These are phyloP conservation scores for Archilochus colubris DNA, from an alignment of 2,113 vertebrate genomes.

Conservation along the genomic window DNA sequence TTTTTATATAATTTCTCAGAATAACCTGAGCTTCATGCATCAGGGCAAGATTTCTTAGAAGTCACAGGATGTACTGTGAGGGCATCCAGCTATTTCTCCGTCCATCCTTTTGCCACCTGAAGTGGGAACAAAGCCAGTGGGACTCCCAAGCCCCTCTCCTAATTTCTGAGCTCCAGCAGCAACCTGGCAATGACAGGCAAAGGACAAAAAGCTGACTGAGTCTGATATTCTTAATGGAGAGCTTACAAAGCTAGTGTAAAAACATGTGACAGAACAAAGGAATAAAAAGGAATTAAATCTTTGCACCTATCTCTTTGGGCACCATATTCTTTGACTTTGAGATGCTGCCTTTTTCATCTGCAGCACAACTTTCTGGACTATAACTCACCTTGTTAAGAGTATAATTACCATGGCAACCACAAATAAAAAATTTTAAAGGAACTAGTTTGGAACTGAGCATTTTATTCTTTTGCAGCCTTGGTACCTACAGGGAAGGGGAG, in stretches of 20 bases:
- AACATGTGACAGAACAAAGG: neutral
- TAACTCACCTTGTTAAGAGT: neutral
- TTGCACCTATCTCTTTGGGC: neutral
- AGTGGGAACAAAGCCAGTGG: neutral
- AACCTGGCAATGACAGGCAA: neutral
- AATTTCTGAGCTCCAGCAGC: neutral
- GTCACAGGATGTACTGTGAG: neutral
- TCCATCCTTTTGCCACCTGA: neutral
- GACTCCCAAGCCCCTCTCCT: neutral
- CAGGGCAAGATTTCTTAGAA: neutral
- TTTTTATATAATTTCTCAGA: slow-evolving; percentile 42
- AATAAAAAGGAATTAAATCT: neutral
- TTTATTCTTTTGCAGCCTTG: neutral
- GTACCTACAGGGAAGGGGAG: neutral
- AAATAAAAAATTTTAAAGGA: neutral
- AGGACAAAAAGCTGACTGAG: neutral
- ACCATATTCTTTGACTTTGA: neutral
- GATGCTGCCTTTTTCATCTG: neutral
- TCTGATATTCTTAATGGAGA: neutral
- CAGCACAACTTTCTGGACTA: neutral
- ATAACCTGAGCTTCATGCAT: neutral
- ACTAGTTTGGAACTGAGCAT: neutral
- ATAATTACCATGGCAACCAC: neutral
- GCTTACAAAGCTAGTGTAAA: neutral
- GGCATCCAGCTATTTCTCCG: neutral